A percentile compares a stretch with the other conserved stretches of the same genome.
Conservation (phyloP, 2,888 invertebrate species). For the Lamellibrachia satsuma region DNA sequence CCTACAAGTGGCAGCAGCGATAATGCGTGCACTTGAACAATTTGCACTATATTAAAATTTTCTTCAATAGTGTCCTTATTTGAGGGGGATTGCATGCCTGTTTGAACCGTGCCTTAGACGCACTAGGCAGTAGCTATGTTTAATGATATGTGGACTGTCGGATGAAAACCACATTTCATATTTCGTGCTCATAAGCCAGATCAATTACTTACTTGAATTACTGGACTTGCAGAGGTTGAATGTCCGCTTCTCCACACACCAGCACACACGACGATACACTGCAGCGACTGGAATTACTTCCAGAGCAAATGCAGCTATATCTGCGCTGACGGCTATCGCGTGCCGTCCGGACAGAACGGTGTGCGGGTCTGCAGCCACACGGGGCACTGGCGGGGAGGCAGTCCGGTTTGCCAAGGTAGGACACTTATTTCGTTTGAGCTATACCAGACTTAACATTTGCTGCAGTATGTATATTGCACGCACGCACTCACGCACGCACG, state of each 20-base stretch:
- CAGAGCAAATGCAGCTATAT: not conserved
- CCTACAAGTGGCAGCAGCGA: too few species aligned
- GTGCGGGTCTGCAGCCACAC: not conserved
- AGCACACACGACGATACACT: not conserved
- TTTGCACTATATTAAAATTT: too few species aligned
- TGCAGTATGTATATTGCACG: too few species aligned
- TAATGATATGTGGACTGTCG: not conserved
- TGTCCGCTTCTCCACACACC: not conserved
- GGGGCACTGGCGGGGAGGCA: not conserved
- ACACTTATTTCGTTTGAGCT: not conserved
- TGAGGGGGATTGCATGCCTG: too few species aligned
- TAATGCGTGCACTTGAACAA: too few species aligned
- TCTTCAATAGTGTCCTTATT: too few species aligned
- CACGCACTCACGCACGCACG: not conserved
- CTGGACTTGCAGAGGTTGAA: not conserved
- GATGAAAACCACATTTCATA: not conserved
- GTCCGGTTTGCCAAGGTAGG: not conserved
- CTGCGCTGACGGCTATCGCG: not conserved
- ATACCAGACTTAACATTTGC: not conserved
- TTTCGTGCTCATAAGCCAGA: not conserved
- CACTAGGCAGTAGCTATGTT: too few species aligned
- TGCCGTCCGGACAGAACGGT: not conserved
- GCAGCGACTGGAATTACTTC: slow-evolving; percentile 5
- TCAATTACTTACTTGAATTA: not conserved
- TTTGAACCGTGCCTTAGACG: too few species aligned